Evolutionary conservation across 2,888 invertebrate species (phyloP).

Genomic region (Dyspetes luteomarginatus): DNA sequence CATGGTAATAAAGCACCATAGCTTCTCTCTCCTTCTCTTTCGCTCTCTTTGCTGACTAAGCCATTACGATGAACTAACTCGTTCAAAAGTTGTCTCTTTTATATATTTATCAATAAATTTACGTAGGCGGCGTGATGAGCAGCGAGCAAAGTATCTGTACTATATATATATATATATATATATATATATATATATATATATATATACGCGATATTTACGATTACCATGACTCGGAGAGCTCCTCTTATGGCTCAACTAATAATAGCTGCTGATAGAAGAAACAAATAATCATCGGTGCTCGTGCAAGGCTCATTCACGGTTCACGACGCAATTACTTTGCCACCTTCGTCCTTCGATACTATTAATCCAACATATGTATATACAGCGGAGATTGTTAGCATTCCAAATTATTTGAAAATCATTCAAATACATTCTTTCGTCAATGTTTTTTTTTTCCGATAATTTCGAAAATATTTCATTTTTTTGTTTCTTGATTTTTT

Average conservation of each 20-base stretch:
- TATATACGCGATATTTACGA: background rate
- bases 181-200: slow-evolving; percentile 3
- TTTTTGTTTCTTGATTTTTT: too few relatives aligned
- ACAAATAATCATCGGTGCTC: slow-evolving; percentile 60
- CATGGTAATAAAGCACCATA: background rate
- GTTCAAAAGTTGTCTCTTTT: slow-evolving; percentile 7
- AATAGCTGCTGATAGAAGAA: slow-evolving; percentile 64
- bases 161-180: background rate
- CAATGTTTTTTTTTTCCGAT: background rate
- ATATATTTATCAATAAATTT: slow-evolving; percentile 17
- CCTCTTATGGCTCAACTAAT: slow-evolving; percentile 57
- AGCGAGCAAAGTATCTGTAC: background rate
- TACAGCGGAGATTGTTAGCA: background rate
- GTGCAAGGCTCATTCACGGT: slow-evolving; percentile 57
- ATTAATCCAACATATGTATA: slow-evolving; percentile 11
- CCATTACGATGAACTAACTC: background rate
- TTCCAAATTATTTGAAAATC: too few relatives aligned
- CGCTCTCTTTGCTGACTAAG: background rate
- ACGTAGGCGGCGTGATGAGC: slow-evolving; percentile 31
- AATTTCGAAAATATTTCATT: background rate
- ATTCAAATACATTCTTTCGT: background rate
- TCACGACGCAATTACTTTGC: slow-evolving; percentile 60
- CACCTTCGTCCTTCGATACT: slow-evolving; percentile 61
- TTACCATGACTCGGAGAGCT: slow-evolving; percentile 34
- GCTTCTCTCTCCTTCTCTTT: background rate